These are phyloP conservation scores for Microctenopoma stevenorrisi DNA, from an alignment of 2,797 vertebrate genomes.

Conservation along the genomic window DNA sequence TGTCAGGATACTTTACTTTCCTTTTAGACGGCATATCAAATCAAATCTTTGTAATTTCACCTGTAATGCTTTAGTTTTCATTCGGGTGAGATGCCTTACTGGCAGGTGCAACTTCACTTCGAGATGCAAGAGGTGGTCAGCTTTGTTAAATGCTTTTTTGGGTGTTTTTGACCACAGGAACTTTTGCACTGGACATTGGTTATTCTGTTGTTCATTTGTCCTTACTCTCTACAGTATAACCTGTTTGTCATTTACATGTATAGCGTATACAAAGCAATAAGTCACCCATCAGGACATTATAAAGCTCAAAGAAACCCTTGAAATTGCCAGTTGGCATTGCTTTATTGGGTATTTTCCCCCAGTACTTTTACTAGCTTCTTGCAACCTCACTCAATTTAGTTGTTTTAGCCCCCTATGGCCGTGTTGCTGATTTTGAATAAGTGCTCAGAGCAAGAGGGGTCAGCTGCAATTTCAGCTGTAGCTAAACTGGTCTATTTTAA, in stretches of 20 bases:
- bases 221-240: slow-evolving; percentile 40
- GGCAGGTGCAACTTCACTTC: not conserved
- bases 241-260: slow-evolving; percentile 68
- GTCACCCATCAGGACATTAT: slow-evolving; percentile 68
- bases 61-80: not conserved
- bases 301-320: slow-evolving; percentile 66
- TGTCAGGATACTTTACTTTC: not conserved
- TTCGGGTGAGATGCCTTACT: slow-evolving; percentile 1
- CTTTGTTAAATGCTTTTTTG: slow-evolving; percentile 2
- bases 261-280: slow-evolving; percentile 57
- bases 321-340: slow-evolving; percentile 70
- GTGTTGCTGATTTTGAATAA: slow-evolving; percentile 83
- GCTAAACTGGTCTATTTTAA: slow-evolving; percentile 83
- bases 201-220: slow-evolving; percentile 29
- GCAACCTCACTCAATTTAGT: slow-evolving; percentile 80
- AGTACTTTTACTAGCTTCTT: slow-evolving; percentile 71
- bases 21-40: not conserved
- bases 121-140: too few species aligned
- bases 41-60: not conserved
- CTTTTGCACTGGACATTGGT: slow-evolving; percentile 24
- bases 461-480: slow-evolving; percentile 81
- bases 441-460: slow-evolving; percentile 79
- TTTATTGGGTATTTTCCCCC: slow-evolving; percentile 72
- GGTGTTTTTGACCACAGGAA: not conserved
- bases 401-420: slow-evolving; percentile 80